phyloP scores from a whole-genome alignment of 2,797 vertebrate species.

The Diplodus puntazzo region DNA sequence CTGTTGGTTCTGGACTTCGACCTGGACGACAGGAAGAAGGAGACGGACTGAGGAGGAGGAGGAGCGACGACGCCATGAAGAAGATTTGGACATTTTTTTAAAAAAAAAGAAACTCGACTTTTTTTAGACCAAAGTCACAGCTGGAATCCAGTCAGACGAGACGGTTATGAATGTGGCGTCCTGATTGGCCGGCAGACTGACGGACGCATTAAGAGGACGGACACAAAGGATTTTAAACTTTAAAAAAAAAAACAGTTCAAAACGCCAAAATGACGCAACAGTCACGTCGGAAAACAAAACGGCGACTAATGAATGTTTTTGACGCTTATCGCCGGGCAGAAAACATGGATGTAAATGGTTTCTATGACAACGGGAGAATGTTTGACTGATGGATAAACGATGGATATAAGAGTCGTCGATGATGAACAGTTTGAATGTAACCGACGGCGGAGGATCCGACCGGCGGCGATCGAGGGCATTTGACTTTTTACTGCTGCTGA shows the following conservation, averaged over 20 bases:
- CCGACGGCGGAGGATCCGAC: background rate
- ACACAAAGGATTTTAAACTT: background rate
- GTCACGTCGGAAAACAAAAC: background rate
- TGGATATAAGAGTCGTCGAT: background rate
- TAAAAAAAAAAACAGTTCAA: background rate
- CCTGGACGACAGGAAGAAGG: slow-evolving; percentile 83
- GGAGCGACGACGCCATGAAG: fast-evolving
- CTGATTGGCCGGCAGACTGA: slow-evolving; percentile 25
- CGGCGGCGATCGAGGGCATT: background rate
- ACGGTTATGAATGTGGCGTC: slow-evolving; percentile 34
- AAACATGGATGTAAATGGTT: slow-evolving; percentile 26
- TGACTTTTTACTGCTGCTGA: slow-evolving; percentile 55
- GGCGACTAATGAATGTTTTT: slow-evolving; percentile 14
- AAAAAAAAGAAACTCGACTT: background rate
- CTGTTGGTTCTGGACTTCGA: slow-evolving; percentile 97
- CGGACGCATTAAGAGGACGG: background rate
- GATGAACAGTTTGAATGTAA: slow-evolving; percentile 39
- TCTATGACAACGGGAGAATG: slow-evolving; percentile 15
- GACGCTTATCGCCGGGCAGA: background rate
- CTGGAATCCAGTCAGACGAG: slow-evolving; percentile 20
- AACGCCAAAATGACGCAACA: background rate
- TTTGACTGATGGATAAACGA: background rate
- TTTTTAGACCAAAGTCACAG: slow-evolving; percentile 56
- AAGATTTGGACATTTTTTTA: background rate
- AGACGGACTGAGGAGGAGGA: slow-evolving; percentile 29